phyloP scores from a whole-genome alignment of 1,140 invertebrate species.

The Meloidogyne floridensis region DNA sequence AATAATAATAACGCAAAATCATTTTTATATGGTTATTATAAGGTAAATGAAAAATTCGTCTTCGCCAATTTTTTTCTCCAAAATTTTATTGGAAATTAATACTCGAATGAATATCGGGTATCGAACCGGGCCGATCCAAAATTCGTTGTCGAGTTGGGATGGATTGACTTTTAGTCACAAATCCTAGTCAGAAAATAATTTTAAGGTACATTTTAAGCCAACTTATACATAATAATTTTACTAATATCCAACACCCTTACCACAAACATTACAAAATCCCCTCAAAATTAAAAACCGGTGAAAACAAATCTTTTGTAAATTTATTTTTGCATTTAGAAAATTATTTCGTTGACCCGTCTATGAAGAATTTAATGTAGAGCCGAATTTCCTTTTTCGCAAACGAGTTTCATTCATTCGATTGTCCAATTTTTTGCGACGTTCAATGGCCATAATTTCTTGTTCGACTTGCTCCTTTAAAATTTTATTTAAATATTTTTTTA shows the following conservation, averaged over 20 bases:
- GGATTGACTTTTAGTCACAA: too few relatives aligned
- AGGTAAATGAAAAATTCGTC: not conserved
- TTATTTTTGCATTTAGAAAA: not conserved
- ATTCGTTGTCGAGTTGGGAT: not conserved
- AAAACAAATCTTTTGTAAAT: not conserved
- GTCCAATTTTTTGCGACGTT: conserved; percentile 10
- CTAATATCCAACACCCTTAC: too few relatives aligned
- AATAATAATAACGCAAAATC: too few relatives aligned
- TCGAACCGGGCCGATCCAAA: too few relatives aligned
- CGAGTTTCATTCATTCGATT: conserved; percentile 9
- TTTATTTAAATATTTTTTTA: not conserved
- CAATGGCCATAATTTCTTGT: not conserved
- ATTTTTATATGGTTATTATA: not conserved
- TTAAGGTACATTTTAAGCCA: too few relatives aligned
- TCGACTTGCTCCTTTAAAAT: conserved; percentile 14
- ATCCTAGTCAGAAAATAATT: too few relatives aligned
- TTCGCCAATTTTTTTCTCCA: too few relatives aligned
- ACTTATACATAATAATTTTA: not conserved
- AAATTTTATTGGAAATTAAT: too few relatives aligned
- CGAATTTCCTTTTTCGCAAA: conserved; percentile 30
- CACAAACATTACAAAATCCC: not conserved
- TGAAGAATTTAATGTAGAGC: conserved; percentile 18
- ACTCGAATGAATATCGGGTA: too few relatives aligned
- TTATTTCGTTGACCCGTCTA: not conserved
- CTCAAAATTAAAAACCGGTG: not conserved